A percentile compares a stretch with the other conserved stretches of the same genome.
phyloP scores from a whole-genome alignment of 1,140 invertebrate genomes.

The Drosophila pandora region DNA sequence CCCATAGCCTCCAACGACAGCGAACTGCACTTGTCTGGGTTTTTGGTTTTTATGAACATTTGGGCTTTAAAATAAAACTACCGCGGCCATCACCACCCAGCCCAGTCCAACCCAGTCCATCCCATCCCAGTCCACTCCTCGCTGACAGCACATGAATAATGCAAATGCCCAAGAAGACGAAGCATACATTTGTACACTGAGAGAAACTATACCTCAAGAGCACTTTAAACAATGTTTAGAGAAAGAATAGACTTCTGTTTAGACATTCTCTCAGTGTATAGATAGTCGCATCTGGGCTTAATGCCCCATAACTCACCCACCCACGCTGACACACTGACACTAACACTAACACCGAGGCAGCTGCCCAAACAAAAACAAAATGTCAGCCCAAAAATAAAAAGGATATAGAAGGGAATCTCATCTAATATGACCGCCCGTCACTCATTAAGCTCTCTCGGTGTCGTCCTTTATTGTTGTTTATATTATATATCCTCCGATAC shows the following conservation, averaged over 20 bases:
- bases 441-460: conserved; percentile 70
- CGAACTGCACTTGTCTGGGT: conserved; percentile 64
- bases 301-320: conserved; percentile 69
- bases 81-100: conserved; percentile 23
- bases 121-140: too few species aligned
- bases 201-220: background rate
- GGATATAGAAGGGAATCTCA: conserved; percentile 24
- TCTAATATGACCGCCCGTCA: conserved; percentile 80
- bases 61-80: conserved; percentile 77
- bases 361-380: conserved; percentile 22
- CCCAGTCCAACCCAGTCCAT: too few species aligned
- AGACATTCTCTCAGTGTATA: conserved; percentile 12
- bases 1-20: conserved; percentile 21
- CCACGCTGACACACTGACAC: conserved; percentile 5
- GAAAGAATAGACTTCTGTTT: too few species aligned
- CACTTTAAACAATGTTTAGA: too few species aligned
- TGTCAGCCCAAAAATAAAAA: conserved; percentile 1
- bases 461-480: conserved; percentile 64
- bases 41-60: conserved; percentile 65
- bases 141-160: conserved; percentile 63
- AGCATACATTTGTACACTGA: conserved; percentile 1
- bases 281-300: conserved; percentile 54
- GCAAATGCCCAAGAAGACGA: conserved; percentile 55
- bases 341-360: conserved; percentile 2
- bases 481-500: conserved; percentile 2